phyloP scores from a whole-genome alignment of 2,797 vertebrate genomes.

The Melanotaenia pygmaea region DNA sequence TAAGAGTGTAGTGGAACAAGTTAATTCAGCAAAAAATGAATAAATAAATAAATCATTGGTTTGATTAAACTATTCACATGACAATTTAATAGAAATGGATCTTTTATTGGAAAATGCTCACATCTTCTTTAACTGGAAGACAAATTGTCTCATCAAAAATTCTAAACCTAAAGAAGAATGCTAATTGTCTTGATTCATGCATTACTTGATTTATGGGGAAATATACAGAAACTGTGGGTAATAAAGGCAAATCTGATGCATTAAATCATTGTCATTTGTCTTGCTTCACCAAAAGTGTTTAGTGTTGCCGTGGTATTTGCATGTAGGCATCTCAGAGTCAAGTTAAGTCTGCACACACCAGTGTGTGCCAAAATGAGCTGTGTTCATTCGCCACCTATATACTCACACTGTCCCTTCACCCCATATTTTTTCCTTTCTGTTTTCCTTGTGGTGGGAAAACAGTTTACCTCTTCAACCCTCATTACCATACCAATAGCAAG shows the following conservation, averaged over 20 bases:
- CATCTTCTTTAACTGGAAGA: background rate
- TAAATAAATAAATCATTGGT: too few species aligned
- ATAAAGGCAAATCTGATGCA: background rate
- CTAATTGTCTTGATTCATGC: background rate
- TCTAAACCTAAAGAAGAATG: background rate
- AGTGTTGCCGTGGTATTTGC: background rate
- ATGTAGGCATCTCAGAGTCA: constrained; percentile 17
- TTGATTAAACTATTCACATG: too few species aligned
- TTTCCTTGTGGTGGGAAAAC: constrained; percentile 61
- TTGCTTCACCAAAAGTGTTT: background rate
- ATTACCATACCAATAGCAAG: constrained; percentile 74
- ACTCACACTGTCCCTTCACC: constrained; percentile 16
- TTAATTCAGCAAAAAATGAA: too few species aligned
- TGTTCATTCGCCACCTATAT: constrained; percentile 27
- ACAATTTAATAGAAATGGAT: background rate
- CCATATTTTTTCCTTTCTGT: background rate
- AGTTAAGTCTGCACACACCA: constrained; percentile 21
- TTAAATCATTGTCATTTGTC: background rate
- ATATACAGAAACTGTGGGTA: background rate
- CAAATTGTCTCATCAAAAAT: background rate
- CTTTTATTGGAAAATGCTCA: background rate
- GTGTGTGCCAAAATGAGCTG: constrained; percentile 19
- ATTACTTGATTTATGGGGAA: background rate
- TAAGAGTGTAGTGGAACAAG: too few species aligned
- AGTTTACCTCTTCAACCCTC: constrained; percentile 72